Base-by-base conservation (phyloP, 2,888 invertebrate species). In the Drosophila nr. medialis region DNA sequence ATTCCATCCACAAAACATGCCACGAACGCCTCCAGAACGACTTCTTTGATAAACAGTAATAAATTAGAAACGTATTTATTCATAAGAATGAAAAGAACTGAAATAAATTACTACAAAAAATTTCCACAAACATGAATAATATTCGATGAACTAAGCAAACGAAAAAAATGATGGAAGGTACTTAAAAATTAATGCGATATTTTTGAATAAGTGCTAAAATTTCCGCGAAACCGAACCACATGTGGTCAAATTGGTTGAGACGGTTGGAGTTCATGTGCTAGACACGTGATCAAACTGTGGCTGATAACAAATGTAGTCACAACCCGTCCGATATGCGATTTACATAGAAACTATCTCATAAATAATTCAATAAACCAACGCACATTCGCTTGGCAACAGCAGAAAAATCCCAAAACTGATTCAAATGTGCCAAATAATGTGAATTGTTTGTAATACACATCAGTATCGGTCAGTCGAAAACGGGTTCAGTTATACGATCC, bases 1-100 rank as follows among this genome's bases (percentile, higher is more conserved):
- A 50, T 76, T 56, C 60, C 55, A 36, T 60, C 56, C 64, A 67
- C 67, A 72, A 54, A 77, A 62, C 58, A 49, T 45, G 36, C 15
- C 38, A 45, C 56, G 54, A 40, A 27, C 34, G 72, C 40, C 24
- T 18, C 2, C 34, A 6, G 36, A 66, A 51, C 58, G 29, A 38
- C 48, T 60, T 62, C 50, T 64, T 64, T 68, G 56, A 66, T 81
- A 72, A 68, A 81, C 72, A 77, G 59, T 48, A 45, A 79, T 79
- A 81, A 79, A 79, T 79, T 63, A 75, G 54, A 27, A 62, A 48
- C 30, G 40, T 50, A 61, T 60, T 51, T 36, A 56, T 45, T 53
- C 53, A 38, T 40, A 60, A 42, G 32, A 18, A 40, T 6, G 50
- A 55, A 38, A 51, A 51, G 18, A 18, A 36, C 11, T 27, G 32